Percentiles rank a stretch among this genome's conserved stretches.
These are phyloP conservation scores for Sminthurides bifidus DNA, from an alignment of 1,140 invertebrate genomes.

Conservation along the genomic window DNA sequence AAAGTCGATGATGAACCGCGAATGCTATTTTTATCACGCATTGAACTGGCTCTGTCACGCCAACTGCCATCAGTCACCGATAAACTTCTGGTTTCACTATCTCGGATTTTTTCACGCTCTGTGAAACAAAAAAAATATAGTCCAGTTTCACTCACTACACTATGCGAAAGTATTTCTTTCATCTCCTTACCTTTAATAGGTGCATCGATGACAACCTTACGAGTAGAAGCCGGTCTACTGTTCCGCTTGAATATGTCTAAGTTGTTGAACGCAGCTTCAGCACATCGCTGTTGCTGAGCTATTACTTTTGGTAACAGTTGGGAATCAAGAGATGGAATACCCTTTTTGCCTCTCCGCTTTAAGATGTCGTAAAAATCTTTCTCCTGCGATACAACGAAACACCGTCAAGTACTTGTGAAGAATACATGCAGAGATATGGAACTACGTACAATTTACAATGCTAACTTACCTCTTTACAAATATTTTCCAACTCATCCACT, in stretches of 20 bases:
- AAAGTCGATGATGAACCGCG: too few relatives aligned
- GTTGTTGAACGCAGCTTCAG: slow-evolving; percentile 1
- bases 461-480: slow-evolving; percentile 1
- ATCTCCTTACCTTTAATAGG: too few relatives aligned
- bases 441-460: background rate
- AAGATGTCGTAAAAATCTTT: slow-evolving; percentile 2
- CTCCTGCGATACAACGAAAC: background rate
- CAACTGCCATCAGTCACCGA: too few relatives aligned
- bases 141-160: too few relatives aligned
- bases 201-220: too few relatives aligned
- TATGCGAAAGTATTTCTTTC: too few relatives aligned
- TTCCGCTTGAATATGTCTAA: background rate
- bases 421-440: background rate
- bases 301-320: background rate
- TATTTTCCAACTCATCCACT: background rate
- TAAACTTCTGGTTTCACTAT: too few relatives aligned
- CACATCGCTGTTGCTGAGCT: slow-evolving; percentile 1
- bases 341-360: background rate
- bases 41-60: too few relatives aligned
- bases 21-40: too few relatives aligned
- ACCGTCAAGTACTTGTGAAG: too few relatives aligned
- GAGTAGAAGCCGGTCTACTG: background rate
- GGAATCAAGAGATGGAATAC: background rate
- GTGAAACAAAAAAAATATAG: too few relatives aligned
- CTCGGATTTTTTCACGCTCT: too few relatives aligned